phyloP scores from a whole-genome alignment of 1,140 invertebrate genomes.

The Cyphomyrmex costatus region DNA sequence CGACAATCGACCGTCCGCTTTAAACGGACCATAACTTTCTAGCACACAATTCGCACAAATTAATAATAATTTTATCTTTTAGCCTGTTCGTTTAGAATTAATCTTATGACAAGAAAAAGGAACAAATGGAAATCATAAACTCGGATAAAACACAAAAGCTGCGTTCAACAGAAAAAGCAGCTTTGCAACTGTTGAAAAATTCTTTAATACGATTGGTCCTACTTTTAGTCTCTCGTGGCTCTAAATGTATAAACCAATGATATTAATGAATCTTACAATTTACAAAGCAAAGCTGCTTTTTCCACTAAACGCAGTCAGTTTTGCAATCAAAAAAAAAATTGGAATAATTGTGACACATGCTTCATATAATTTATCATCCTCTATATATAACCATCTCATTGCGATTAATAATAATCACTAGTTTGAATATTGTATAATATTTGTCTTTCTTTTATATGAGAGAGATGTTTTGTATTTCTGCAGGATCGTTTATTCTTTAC shows the following conservation, averaged over 20 bases:
- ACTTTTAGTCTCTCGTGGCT: too few relatives aligned
- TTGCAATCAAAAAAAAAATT: too few relatives aligned
- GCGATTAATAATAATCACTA: not conserved
- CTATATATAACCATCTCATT: not conserved
- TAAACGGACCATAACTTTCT: conserved; percentile 17
- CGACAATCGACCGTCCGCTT: conserved; percentile 48
- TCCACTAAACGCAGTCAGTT: too few relatives aligned
- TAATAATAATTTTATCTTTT: not conserved
- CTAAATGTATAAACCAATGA: too few relatives aligned
- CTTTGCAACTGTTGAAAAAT: too few relatives aligned
- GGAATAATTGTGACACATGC: not conserved
- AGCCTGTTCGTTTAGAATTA: not conserved
- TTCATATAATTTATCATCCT: not conserved
- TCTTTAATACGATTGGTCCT: too few relatives aligned
- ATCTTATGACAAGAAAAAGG: not conserved
- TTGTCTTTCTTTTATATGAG: not conserved
- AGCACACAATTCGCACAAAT: not conserved
- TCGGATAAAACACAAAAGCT: not conserved
- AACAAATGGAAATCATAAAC: not conserved
- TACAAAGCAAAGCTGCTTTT: too few relatives aligned
- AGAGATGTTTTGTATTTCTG: not conserved
- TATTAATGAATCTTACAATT: too few relatives aligned
- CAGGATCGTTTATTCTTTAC: not conserved
- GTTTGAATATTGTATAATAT: not conserved
- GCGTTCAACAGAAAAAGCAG: too few relatives aligned